These are phyloP conservation scores for Progne subis DNA, from an alignment of 2,113 vertebrate genomes.

Conservation along the genomic window DNA sequence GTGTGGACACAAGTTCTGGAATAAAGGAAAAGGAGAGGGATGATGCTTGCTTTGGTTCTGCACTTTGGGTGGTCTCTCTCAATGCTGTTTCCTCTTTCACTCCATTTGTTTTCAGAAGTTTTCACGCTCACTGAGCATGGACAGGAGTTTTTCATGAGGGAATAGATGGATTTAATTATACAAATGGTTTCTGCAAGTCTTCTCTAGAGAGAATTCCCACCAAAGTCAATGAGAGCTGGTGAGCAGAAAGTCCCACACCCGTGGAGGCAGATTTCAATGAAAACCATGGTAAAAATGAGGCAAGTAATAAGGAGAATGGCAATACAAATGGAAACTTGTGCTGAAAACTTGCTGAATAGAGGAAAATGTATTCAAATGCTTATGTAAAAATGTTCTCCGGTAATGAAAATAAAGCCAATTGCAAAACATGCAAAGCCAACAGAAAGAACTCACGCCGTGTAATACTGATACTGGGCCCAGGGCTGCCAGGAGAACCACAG, in stretches of 20 bases:
- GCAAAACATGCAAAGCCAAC: background rate
- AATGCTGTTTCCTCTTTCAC: background rate
- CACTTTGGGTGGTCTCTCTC: constrained; percentile 48
- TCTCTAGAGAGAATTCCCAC: background rate
- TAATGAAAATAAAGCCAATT: background rate
- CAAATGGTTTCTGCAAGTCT: background rate
- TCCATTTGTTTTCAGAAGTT: background rate
- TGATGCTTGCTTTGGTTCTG: background rate
- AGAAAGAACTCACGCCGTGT: background rate
- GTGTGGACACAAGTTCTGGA: background rate
- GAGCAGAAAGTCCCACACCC: background rate
- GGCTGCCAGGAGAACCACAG: background rate
- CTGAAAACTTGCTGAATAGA: background rate
- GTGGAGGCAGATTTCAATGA: background rate
- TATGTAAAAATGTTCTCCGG: background rate
- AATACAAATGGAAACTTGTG: background rate
- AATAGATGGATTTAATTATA: constrained; percentile 19
- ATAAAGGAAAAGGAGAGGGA: background rate
- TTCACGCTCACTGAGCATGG: background rate
- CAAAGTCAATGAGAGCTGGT: background rate
- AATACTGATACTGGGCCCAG: background rate
- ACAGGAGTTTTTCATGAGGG: background rate
- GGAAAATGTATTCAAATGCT: background rate
- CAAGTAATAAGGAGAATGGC: background rate
- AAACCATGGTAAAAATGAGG: background rate